Conservation (phyloP, 2,888 invertebrate genomes). For the Cybosia mesomella region DNA sequence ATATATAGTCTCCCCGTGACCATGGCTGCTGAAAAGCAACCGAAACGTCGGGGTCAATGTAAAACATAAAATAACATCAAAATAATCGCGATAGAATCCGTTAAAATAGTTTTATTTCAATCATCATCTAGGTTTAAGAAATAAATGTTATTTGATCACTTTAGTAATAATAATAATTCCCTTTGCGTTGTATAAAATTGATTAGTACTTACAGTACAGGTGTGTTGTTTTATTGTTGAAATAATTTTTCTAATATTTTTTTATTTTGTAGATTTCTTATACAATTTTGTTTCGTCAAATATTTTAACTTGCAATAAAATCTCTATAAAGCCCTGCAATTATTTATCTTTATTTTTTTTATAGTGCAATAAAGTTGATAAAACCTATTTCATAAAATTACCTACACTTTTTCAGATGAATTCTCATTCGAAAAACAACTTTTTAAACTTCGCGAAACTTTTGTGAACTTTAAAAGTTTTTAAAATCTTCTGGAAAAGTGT, state of each 20-base stretch:
- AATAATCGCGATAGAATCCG: too few relatives aligned
- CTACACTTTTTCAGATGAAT: conserved; percentile 50
- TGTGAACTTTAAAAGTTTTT: conserved; percentile 51
- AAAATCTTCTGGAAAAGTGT: conserved; percentile 45
- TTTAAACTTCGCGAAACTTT: conserved; percentile 52
- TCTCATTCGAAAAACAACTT: conserved; percentile 57
- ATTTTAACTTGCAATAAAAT: neutral
- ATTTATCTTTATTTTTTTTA: neutral
- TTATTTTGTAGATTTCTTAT: neutral
- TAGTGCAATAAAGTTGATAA: conserved; percentile 23
- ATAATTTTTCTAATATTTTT: neutral
- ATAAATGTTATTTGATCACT: neutral
- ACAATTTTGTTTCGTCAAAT: neutral
- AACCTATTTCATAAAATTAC: conserved; percentile 31
- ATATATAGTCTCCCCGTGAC: too few relatives aligned
- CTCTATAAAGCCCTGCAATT: neutral
- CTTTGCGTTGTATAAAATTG: neutral
- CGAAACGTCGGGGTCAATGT: too few relatives aligned
- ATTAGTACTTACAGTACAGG: neutral
- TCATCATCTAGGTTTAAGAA: too few relatives aligned
- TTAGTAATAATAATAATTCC: neutral
- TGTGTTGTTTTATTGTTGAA: conserved; percentile 1
- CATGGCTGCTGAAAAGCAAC: too few relatives aligned
- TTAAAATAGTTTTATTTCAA: too few relatives aligned
- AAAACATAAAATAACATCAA: too few relatives aligned